phyloP scores from a whole-genome alignment of 2,797 vertebrate genomes.

The Catamblyrhynchus diadema region DNA sequence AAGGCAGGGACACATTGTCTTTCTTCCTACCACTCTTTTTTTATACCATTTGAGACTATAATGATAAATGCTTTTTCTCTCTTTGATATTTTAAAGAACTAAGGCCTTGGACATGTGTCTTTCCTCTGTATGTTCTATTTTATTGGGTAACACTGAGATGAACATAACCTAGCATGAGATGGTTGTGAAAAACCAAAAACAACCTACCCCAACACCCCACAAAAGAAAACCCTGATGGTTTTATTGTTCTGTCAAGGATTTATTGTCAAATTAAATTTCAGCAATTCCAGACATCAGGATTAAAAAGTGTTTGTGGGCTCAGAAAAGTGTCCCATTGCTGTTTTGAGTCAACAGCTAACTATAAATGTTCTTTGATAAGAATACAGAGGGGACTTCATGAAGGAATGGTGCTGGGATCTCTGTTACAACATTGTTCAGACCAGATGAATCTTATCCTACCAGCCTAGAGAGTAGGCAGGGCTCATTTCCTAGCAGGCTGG shows the following conservation, averaged over 20 bases:
- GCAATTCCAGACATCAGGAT: conserved; percentile 14
- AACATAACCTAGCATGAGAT: conserved; percentile 7
- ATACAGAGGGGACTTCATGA: neutral
- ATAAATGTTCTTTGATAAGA: conserved; percentile 1
- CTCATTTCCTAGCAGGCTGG: neutral
- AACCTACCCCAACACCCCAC: neutral
- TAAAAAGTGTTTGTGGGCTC: neutral
- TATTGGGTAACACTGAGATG: neutral
- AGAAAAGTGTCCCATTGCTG: neutral
- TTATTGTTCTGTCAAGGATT: conserved; percentile 35
- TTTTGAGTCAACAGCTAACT: neutral
- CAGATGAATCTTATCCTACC: neutral
- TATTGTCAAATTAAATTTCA: conserved; percentile 53
- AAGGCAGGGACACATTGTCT: neutral
- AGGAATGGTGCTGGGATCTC: neutral
- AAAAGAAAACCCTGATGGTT: neutral
- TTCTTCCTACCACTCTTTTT: neutral
- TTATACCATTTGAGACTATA: neutral
- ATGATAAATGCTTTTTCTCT: neutral
- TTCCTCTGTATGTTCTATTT: conserved; percentile 23
- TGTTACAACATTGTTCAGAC: neutral
- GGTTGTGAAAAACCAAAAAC: neutral
- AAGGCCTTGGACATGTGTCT: neutral
- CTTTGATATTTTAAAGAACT: neutral
- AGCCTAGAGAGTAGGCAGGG: neutral